Evolutionary conservation across 2,113 vertebrate genomes (phyloP).

Genomic region (Arvicanthis niloticus): DNA sequence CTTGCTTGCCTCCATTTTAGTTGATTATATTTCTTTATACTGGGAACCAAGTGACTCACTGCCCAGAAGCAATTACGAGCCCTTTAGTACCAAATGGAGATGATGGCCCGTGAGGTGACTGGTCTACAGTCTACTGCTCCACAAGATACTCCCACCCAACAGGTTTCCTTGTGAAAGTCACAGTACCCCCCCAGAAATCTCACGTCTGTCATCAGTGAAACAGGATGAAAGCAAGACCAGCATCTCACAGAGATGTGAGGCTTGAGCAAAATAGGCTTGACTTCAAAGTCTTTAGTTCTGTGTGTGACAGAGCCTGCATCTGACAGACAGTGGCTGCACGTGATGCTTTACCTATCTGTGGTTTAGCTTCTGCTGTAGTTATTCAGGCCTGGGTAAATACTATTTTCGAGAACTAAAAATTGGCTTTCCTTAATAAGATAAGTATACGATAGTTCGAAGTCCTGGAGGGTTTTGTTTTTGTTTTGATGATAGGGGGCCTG

Average conservation of each 20-base stretch:
- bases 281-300: neutral
- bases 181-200: neutral
- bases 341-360: rapidly evolving
- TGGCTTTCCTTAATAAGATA: constrained; percentile 44
- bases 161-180: neutral
- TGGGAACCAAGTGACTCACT: neutral
- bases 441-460: neutral
- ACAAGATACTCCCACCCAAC: neutral
- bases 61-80: neutral
- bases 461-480: neutral
- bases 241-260: neutral
- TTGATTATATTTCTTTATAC: neutral
- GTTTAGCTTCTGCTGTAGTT: neutral
- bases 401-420: neutral
- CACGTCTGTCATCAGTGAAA: constrained; percentile 1
- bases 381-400: neutral
- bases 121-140: neutral
- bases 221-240: neutral
- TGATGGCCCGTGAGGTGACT: neutral
- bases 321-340: neutral
- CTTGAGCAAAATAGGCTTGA: neutral
- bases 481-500: neutral
- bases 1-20: neutral
- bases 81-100: neutral
- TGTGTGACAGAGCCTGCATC: rapidly evolving